These are phyloP conservation scores for Anarrhichthys ocellatus DNA, from an alignment of 2,113 vertebrate species.

Conservation along the genomic window DNA sequence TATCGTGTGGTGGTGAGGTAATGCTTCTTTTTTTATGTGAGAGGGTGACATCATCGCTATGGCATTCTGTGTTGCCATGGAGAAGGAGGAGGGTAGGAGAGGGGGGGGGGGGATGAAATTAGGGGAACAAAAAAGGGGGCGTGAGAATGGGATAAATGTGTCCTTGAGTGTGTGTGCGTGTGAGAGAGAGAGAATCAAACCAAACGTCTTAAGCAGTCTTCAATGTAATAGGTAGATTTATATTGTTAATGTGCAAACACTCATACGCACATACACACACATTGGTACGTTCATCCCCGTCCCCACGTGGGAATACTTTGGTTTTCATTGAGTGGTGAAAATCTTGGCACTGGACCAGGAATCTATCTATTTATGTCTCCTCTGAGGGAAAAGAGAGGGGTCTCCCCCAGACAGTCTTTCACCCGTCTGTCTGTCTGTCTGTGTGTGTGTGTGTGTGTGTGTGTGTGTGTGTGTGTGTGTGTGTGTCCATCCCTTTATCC, in stretches of 20 bases:
- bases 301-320: neutral
- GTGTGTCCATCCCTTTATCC: neutral
- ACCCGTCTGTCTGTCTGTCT: neutral
- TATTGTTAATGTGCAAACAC: neutral
- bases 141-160: constrained; percentile 48
- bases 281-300: neutral
- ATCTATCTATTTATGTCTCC: constrained; percentile 57
- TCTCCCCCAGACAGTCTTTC: constrained; percentile 45
- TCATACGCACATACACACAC: neutral
- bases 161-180: constrained; percentile 2
- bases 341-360: constrained; percentile 47
- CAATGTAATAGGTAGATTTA: neutral
- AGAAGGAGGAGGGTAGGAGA: constrained; percentile 16
- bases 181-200: constrained; percentile 14
- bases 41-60: constrained; percentile 74
- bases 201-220: too few species aligned
- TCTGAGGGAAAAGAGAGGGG: constrained; percentile 32
- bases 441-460: constrained; percentile 27
- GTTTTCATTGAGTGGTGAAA: constrained; percentile 11
- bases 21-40: constrained; percentile 48
- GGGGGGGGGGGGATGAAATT: neutral
- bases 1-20: constrained; percentile 76
- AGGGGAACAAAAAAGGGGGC: constrained; percentile 29
- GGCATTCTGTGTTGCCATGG: constrained; percentile 74
- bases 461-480: constrained; percentile 18